Percentiles rank a stretch among this genome's conserved stretches.
Evolutionary conservation across 2,888 invertebrate species (phyloP).

Genomic region (Ornithoptera alexandrae): DNA sequence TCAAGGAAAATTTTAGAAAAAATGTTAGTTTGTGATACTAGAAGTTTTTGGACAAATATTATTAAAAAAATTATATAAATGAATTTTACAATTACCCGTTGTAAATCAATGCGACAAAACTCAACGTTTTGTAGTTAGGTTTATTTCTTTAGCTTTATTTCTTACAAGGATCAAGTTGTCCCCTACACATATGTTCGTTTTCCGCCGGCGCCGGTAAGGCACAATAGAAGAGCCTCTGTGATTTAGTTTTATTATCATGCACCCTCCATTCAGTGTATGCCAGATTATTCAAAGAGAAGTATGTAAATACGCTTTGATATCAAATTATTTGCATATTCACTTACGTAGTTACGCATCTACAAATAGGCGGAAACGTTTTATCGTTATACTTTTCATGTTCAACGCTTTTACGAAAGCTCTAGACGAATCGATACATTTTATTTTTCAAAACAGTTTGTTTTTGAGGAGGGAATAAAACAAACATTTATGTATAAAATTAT

Average conservation of each 20-base stretch:
- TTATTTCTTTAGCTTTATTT: slow-evolving; percentile 58
- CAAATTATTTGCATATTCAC: slow-evolving; percentile 29
- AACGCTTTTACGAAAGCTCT: background rate
- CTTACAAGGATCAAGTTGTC: slow-evolving; percentile 65
- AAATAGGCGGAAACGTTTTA: slow-evolving; percentile 20
- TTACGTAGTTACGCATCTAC: slow-evolving; percentile 17
- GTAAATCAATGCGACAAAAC: slow-evolving; percentile 16
- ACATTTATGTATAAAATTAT: too few species aligned
- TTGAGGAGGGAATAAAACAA: background rate
- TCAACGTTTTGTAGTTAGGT: slow-evolving; percentile 48
- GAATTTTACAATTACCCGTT: background rate
- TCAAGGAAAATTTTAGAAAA: too few species aligned
- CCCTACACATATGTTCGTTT: slow-evolving; percentile 71
- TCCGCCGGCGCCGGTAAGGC: slow-evolving; percentile 76
- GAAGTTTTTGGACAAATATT: background rate
- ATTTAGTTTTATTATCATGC: slow-evolving; percentile 79
- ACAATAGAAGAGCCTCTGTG: slow-evolving; percentile 72
- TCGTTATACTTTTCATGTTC: slow-evolving; percentile 3
- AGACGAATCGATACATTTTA: background rate
- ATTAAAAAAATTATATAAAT: background rate
- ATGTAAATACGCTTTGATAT: slow-evolving; percentile 35
- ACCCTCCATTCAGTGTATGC: slow-evolving; percentile 60
- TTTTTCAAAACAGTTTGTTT: background rate
- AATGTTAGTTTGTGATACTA: too few species aligned
- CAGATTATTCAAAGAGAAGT: slow-evolving; percentile 59